These are phyloP conservation scores for Meloidogyne floridensis DNA, from an alignment of 1,140 invertebrate genomes.

Conservation along the genomic window DNA sequence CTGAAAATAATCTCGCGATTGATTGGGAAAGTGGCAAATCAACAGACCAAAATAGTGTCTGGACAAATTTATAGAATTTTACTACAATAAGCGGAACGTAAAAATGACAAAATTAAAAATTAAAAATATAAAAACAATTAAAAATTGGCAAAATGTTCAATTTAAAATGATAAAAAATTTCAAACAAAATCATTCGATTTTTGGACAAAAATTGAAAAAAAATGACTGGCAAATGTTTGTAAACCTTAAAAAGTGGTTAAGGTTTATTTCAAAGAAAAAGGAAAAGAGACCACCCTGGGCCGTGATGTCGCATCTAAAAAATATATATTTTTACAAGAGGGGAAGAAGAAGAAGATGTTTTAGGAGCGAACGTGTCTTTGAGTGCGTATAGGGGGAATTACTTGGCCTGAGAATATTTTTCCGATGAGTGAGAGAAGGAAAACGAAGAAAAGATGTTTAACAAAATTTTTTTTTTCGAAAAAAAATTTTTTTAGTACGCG, in stretches of 20 bases:
- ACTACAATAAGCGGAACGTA: too few relatives aligned
- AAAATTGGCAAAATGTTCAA: too few relatives aligned
- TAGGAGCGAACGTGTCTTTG: conserved; percentile 4
- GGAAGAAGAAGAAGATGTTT: background rate
- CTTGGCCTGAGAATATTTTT: background rate
- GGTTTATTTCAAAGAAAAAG: conserved; percentile 9
- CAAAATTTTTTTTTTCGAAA: background rate
- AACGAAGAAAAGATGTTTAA: background rate
- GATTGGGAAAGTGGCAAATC: too few relatives aligned
- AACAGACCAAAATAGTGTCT: too few relatives aligned
- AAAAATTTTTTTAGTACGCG: background rate
- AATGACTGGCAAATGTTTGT: background rate
- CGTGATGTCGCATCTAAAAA: background rate
- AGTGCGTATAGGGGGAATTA: background rate
- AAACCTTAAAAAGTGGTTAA: background rate
- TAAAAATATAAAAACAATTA: too few relatives aligned
- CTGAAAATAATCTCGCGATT: too few relatives aligned
- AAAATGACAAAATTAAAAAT: too few relatives aligned
- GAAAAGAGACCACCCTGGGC: conserved; percentile 3
- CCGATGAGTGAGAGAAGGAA: background rate
- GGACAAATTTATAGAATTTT: too few relatives aligned
- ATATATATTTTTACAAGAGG: background rate
- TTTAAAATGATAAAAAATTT: background rate
- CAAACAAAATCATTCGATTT: conserved; percentile 12
- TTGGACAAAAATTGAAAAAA: background rate